Conservation (phyloP, 1,140 invertebrate species). For the Scaptomyza montana region DNA sequence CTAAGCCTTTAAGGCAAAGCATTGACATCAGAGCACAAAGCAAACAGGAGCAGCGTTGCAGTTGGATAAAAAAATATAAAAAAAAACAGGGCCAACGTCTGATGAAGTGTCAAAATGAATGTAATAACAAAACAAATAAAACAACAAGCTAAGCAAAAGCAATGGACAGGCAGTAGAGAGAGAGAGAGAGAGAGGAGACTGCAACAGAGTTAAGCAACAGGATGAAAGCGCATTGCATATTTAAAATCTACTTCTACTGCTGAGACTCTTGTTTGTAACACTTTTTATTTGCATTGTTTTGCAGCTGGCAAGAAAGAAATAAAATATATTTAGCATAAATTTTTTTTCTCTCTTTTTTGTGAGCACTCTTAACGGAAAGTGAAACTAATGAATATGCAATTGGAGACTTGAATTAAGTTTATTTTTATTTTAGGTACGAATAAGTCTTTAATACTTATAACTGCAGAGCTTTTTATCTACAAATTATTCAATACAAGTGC, state of each 20-base stretch:
- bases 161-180: neutral
- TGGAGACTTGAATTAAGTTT: constrained; percentile 19
- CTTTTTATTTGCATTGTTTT: constrained; percentile 30
- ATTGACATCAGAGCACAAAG: constrained; percentile 76
- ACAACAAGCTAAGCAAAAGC: constrained; percentile 19
- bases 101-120: constrained; percentile 82
- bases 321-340: constrained; percentile 12
- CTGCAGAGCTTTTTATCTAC: neutral
- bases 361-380: constrained; percentile 9
- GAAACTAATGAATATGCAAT: constrained; percentile 43
- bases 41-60: constrained; percentile 55
- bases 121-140: constrained; percentile 75
- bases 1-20: constrained; percentile 78
- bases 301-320: constrained; percentile 10
- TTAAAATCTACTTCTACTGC: constrained; percentile 58
- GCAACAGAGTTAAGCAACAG: neutral
- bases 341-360: constrained; percentile 11
- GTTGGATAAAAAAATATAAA: constrained; percentile 3
- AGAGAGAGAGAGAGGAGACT: neutral
- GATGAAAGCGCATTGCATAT: constrained; percentile 28
- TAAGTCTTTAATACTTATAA: too few species aligned
- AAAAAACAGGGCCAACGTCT: constrained; percentile 71
- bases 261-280: constrained; percentile 57
- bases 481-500: neutral
- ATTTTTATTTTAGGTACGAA: neutral